phyloP scores from a whole-genome alignment of 2,888 invertebrate species.

The Parnassius orleans region DNA sequence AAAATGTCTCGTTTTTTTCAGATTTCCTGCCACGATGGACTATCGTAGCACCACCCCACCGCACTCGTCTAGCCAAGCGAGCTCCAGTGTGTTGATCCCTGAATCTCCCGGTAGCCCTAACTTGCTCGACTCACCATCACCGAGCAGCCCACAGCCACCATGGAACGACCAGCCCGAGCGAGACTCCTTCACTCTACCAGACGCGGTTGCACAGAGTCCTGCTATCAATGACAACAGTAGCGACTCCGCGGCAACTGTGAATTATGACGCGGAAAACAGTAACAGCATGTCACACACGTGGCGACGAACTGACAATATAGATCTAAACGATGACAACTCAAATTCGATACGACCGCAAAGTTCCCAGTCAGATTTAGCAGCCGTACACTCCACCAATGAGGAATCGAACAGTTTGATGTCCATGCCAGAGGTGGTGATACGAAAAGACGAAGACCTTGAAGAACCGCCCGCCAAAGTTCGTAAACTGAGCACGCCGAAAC shows the following conservation, averaged over 20 bases:
- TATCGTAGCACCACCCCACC: conserved; percentile 32
- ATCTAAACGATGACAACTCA: conserved; percentile 32
- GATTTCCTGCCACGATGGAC: conserved; percentile 18
- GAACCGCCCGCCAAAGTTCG: conserved; percentile 59
- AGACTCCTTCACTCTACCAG: conserved; percentile 28
- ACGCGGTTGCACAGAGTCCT: conserved; percentile 8
- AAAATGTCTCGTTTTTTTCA: conserved; percentile 2
- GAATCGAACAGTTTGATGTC: conserved; percentile 39
- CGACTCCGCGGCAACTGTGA: conserved; percentile 29
- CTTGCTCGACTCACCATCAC: conserved; percentile 32
- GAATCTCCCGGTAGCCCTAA: conserved; percentile 41
- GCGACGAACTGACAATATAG: conserved; percentile 15
- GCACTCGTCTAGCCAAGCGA: conserved; percentile 29
- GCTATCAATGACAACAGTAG: conserved; percentile 32
- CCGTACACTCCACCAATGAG: conserved; percentile 34
- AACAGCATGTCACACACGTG: neutral
- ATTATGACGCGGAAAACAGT: conserved; percentile 29
- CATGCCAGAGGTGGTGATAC: conserved; percentile 33
- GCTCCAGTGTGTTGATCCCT: conserved; percentile 36
- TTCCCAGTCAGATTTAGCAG: conserved; percentile 33
- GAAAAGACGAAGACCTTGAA: conserved; percentile 33
- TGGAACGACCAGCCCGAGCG: conserved; percentile 6
- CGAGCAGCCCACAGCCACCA: conserved; percentile 10
- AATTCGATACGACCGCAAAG: conserved; percentile 31
- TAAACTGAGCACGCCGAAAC: conserved; percentile 44